Evolutionary conservation across 2,113 vertebrate species (phyloP), one percentile per base, ranked within the genome.

Genomic region (Channa maculata): DNA sequence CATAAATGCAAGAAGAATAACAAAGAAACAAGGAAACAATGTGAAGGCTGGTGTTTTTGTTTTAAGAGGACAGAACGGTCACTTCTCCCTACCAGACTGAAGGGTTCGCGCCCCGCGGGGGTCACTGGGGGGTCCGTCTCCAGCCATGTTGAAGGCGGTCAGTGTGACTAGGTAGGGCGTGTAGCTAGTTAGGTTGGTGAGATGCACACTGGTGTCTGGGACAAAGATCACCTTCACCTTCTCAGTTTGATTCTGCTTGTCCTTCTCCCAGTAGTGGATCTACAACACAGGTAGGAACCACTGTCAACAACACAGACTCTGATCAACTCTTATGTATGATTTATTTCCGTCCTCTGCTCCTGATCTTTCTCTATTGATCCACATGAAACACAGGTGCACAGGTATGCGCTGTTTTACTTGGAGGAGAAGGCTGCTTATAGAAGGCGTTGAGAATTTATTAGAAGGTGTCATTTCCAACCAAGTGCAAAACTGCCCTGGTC

Each of bases 151-250:
- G 93, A 98, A 99, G 9, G 97, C 97, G 0, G 95, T 95, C 57
- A 99, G 94, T 52, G 96, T 95, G 59, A 96, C 88, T 92, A 96
- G 83, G 88, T 99, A 97, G 41, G 90, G 86, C 0, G 96, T 97
- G 91, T 98, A 96, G 89, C 97, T 97, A 81, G 95, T 97, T 82
- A 99, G 94, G 90, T 98, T 96, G 84, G 96, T 96, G 44, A 99
- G 94, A 9, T 92, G 93, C 65, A 97, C 79, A 0, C 49, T 68
- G 0, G 95, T 97, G 84, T 99, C 95, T 0, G 97, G 97, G 2
- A 98, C 95, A 79, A 98, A 98, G 12, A 97, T 94, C 33, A 97
- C 95, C 77, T 96, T 96, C 88, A 97, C 90, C 60, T 95, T 97
- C 90, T 98, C 96, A 0, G 94, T 97, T 55, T 95, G 94, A 1